Evolutionary conservation across 2,888 invertebrate species (phyloP).

Genomic region (Steinernema scapterisci): DNA sequence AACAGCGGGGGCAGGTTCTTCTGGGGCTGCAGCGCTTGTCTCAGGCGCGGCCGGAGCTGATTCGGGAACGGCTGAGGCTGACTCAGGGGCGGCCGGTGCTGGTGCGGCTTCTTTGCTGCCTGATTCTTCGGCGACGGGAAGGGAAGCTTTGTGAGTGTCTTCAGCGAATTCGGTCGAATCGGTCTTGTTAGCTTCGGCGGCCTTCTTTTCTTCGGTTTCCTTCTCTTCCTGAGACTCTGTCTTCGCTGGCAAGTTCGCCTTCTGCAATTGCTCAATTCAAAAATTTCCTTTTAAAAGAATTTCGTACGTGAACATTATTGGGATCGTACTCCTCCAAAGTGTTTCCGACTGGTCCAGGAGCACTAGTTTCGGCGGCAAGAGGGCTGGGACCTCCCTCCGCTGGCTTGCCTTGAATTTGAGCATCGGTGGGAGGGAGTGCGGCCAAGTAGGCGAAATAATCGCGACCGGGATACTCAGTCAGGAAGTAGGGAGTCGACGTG

Average conservation of each 20-base stretch:
- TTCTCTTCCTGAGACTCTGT: background rate
- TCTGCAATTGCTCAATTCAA: background rate
- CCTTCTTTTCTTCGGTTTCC: slow-evolving; percentile 12
- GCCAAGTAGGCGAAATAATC: slow-evolving; percentile 52
- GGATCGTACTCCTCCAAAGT: slow-evolving; percentile 10
- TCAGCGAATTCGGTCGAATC: background rate
- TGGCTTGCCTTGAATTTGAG: slow-evolving; percentile 36
- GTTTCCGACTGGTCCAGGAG: slow-evolving; percentile 16
- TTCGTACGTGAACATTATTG: background rate
- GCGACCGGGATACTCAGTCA: slow-evolving; percentile 44
- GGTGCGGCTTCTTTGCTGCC: slow-evolving; percentile 5
- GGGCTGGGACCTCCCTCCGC: background rate
- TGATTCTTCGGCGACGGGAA: background rate
- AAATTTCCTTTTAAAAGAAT: no score
- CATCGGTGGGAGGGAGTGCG: slow-evolving; percentile 48
- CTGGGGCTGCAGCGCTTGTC: background rate
- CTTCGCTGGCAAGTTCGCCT: background rate
- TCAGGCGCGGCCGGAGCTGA: background rate
- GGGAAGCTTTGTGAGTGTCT: background rate
- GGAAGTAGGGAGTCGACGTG: slow-evolving; percentile 43
- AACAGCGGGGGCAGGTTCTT: slow-evolving; percentile 7
- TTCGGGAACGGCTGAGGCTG: slow-evolving; percentile 11
- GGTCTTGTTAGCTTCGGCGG: background rate
- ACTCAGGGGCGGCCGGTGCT: background rate
- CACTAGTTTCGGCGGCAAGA: background rate